These are phyloP conservation scores for Brachionus angularis DNA, from an alignment of 1,140 invertebrate genomes.

Conservation along the genomic window DNA sequence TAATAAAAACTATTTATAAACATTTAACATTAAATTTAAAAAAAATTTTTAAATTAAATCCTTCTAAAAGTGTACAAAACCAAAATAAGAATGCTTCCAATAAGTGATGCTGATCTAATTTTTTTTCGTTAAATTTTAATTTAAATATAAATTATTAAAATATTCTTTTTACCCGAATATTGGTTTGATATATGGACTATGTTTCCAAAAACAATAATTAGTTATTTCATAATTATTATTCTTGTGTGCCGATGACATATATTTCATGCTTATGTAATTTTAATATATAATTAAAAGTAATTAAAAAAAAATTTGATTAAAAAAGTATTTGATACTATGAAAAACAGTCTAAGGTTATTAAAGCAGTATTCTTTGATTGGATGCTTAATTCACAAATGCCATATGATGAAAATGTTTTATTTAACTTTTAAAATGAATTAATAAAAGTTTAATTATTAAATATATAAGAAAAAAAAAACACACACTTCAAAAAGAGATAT, in stretches of 20 bases:
- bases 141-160: too few species aligned
- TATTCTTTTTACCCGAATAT: too few species aligned
- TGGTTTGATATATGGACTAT: not conserved
- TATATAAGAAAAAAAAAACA: not conserved
- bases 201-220: constrained; percentile 16
- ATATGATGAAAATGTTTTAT: constrained; percentile 12
- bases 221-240: constrained; percentile 25
- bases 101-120: too few species aligned
- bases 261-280: too few species aligned
- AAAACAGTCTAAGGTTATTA: not conserved
- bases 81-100: too few species aligned
- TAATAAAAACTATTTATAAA: too few species aligned
- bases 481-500: not conserved
- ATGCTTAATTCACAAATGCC: constrained; percentile 27
- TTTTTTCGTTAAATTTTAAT: too few species aligned
- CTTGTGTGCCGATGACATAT: not conserved
- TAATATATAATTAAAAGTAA: constrained; percentile 6
- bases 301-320: not conserved
- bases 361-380: constrained; percentile 3
- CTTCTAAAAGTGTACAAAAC: too few species aligned
- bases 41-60: too few species aligned
- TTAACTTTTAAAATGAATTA: constrained; percentile 4
- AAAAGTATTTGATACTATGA: not conserved
- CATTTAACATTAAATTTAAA: too few species aligned
- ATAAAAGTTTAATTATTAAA: not conserved